Evolutionary conservation across 2,888 invertebrate species (phyloP).

Genomic region (Malthinus seriepunctatus): DNA sequence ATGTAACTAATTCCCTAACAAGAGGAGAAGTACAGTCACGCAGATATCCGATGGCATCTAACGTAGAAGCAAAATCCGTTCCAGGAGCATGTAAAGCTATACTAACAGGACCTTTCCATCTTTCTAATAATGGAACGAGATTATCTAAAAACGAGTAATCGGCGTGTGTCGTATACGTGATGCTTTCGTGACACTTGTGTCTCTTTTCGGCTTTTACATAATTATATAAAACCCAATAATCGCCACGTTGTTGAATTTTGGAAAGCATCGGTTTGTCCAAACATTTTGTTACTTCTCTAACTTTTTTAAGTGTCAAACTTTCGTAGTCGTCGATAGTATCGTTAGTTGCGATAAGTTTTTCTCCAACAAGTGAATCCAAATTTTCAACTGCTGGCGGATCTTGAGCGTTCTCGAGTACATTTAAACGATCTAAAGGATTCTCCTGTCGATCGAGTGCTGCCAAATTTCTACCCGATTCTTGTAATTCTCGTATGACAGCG

Average conservation of each 20-base stretch:
- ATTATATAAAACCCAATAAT: constrained; percentile 87
- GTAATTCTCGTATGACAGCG: constrained; percentile 46
- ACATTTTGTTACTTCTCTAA: constrained; percentile 48
- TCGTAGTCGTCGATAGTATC: constrained; percentile 25
- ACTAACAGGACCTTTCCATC: constrained; percentile 88
- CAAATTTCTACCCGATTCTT: constrained; percentile 54
- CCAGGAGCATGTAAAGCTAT: constrained; percentile 88
- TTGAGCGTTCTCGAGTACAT: constrained; percentile 8
- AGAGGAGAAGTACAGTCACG: constrained; percentile 76
- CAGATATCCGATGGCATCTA: constrained; percentile 79
- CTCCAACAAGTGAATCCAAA: constrained; percentile 5
- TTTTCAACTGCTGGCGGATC: constrained; percentile 15
- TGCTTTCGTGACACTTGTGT: constrained; percentile 78
- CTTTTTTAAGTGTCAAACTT: constrained; percentile 39
- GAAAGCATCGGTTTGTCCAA: constrained; percentile 48
- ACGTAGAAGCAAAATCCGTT: constrained; percentile 74
- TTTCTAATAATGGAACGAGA: constrained; percentile 78
- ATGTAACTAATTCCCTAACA: constrained; percentile 79
- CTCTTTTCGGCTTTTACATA: constrained; percentile 71
- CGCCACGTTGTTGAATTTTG: constrained; percentile 53
- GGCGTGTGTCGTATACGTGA: constrained; percentile 92
- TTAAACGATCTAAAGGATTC: constrained; percentile 12
- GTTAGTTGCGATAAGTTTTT: background rate
- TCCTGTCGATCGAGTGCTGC: constrained; percentile 48
- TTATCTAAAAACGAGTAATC: constrained; percentile 92